Evolutionary conservation across 1,140 invertebrate species (phyloP).

Genomic region (Vanessa atalanta): DNA sequence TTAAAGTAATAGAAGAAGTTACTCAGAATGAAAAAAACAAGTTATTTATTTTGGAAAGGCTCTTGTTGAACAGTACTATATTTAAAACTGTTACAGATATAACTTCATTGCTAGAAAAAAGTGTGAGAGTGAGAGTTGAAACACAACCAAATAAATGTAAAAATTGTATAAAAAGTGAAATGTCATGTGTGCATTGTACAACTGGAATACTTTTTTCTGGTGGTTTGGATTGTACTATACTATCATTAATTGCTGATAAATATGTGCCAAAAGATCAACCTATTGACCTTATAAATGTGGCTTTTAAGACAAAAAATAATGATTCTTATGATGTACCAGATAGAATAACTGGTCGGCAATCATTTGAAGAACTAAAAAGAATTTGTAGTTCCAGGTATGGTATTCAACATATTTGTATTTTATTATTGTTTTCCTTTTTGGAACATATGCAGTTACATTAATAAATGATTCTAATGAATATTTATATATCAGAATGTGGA

Average conservation of each 20-base stretch:
- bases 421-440: too few species aligned
- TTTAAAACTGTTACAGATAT: constrained; percentile 75
- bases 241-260: constrained; percentile 90
- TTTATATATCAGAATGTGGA: constrained; percentile 74
- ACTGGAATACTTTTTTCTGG: constrained; percentile 96
- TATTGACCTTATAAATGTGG: constrained; percentile 98
- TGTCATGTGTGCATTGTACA: constrained; percentile 84
- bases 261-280: constrained; percentile 85
- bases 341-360: constrained; percentile 87
- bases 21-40: constrained; percentile 49
- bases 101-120: constrained; percentile 82
- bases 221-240: constrained; percentile 95
- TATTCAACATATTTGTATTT: constrained; percentile 33
- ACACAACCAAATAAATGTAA: constrained; percentile 86
- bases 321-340: constrained; percentile 88
- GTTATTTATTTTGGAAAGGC: constrained; percentile 61
- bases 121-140: constrained; percentile 84
- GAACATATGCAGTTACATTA: too few species aligned
- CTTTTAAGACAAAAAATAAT: constrained; percentile 87
- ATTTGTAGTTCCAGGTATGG: constrained; percentile 75
- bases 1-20: constrained; percentile 61
- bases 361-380: constrained; percentile 86
- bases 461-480: not conserved
- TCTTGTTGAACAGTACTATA: constrained; percentile 67
- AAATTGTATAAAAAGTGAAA: constrained; percentile 79